Evolutionary conservation across 2,888 invertebrate genomes (phyloP).

Genomic region (Prosapia bicincta): DNA sequence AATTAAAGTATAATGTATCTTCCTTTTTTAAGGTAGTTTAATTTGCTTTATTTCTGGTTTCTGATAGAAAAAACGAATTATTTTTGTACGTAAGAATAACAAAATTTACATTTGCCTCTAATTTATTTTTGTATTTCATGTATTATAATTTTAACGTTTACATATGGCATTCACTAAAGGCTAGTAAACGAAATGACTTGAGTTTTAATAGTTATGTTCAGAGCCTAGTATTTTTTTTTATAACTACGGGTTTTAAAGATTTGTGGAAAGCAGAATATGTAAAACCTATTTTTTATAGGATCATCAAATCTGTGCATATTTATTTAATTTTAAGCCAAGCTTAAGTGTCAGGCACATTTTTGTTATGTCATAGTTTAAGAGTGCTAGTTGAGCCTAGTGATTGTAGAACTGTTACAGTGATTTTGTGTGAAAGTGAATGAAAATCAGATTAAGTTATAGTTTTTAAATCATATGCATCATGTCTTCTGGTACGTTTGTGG

Average conservation of each 20-base stretch:
- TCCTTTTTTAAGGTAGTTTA: conserved; percentile 10
- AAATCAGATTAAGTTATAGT: conserved; percentile 3
- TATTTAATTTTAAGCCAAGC: not conserved
- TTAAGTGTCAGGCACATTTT: not conserved
- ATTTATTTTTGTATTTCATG: not conserved
- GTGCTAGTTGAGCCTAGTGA: not conserved
- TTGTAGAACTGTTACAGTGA: not conserved
- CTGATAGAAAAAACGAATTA: not conserved
- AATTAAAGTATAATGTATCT: not conserved
- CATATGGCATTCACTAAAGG: not conserved
- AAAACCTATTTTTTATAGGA: not conserved
- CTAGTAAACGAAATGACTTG: not conserved
- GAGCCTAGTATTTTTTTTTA: not conserved
- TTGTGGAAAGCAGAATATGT: not conserved
- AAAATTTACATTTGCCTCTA: not conserved
- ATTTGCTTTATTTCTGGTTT: not conserved
- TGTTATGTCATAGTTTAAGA: not conserved
- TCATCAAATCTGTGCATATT: not conserved
- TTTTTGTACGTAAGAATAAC: not conserved
- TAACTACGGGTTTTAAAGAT: not conserved
- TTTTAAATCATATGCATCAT: conserved; percentile 27
- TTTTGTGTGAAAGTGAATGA: conserved; percentile 6
- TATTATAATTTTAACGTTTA: not conserved
- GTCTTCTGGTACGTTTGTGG: conserved; percentile 83
- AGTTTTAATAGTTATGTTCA: not conserved